Base-by-base conservation (phyloP, 2,797 vertebrate species). In the Buphagus erythrorhynchus region DNA sequence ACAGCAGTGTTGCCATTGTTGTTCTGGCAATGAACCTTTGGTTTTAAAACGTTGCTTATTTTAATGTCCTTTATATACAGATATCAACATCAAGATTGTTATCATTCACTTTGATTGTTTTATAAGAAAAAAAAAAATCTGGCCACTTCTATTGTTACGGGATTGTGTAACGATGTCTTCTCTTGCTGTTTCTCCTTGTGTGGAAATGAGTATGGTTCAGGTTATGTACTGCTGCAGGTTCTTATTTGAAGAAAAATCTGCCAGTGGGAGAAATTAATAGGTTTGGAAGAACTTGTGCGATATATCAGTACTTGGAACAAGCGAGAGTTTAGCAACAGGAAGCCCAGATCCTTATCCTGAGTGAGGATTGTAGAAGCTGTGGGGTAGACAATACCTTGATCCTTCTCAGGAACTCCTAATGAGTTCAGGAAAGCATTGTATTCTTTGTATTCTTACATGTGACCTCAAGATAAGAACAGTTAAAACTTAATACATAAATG, bases 391-490 rank as follows among this genome's bases (percentile, higher is more conserved):
- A 86, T 90, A 62, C 33, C 54, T 62, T 76, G 59, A 29, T 88
- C 90, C 90, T 76, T 75, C 45, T 86, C 45, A 52, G 80, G 55
- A 94, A 79, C 45, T 79, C 28, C 52, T 95, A 61, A 84, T 71
- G 63, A 28, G 20, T 93, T 94, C 63, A 63, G 93, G 88, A 87
- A 96, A 54, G 35, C 63, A 58, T 80, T 95, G 42, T 69, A 14
- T 76, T 86, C 55, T 84, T 80, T 95, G 42, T 69, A 14, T 76
- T 86, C 55, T 84, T 79, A 63, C 22, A 40, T 90, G 83, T 1
- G 3, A 63, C 65, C 52, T 93, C n/a, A 72, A 92, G 88, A 94
- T 93, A 94, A 95, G 85, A 91, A 35, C 31, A 36, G 16, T 55
- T 93, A 25, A 38, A 81, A 45, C 16, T 33, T 65, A 46, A 61